Conservation (phyloP, 2,113 vertebrate genomes). For the Trinectes maculatus region DNA sequence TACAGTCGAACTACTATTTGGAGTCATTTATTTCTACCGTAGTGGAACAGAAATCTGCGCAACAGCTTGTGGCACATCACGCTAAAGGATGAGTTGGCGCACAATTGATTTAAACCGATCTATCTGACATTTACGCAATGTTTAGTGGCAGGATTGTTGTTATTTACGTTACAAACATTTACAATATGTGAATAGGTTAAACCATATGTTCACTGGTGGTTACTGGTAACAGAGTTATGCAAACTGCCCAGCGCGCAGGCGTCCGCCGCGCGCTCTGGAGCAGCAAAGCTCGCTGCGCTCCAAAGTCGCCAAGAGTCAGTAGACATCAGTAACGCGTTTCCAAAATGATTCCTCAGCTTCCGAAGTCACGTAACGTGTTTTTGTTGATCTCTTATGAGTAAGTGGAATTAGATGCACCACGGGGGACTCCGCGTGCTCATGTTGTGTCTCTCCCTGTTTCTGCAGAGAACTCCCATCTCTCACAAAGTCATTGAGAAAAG, state of each 20-base stretch:
- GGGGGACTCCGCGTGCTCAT: conserved; percentile 10
- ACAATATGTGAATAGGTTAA: neutral
- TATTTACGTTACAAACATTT: neutral
- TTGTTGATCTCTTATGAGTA: no score
- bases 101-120: neutral
- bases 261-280: conserved; percentile 43
- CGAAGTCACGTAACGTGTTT: neutral
- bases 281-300: conserved; percentile 33
- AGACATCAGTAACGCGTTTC: neutral
- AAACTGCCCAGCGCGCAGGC: conserved; percentile 12
- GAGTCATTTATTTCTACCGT: neutral
- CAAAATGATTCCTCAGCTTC: neutral
- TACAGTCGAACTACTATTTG: conserved; percentile 1
- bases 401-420: no score
- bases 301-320: conserved; percentile 1
- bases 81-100: conserved; percentile 13
- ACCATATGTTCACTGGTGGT: neutral
- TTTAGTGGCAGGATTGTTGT: neutral
- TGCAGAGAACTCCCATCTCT: conserved; percentile 92
- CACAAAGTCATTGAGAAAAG: conserved; percentile 99
- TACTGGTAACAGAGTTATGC: neutral
- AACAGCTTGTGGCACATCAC: conserved; percentile 12
- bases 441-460: neutral
- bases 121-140: neutral
- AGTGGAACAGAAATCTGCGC: neutral